Evolutionary conservation across 1,140 invertebrate genomes (phyloP).

Genomic region (Drosophila pruinosa): DNA sequence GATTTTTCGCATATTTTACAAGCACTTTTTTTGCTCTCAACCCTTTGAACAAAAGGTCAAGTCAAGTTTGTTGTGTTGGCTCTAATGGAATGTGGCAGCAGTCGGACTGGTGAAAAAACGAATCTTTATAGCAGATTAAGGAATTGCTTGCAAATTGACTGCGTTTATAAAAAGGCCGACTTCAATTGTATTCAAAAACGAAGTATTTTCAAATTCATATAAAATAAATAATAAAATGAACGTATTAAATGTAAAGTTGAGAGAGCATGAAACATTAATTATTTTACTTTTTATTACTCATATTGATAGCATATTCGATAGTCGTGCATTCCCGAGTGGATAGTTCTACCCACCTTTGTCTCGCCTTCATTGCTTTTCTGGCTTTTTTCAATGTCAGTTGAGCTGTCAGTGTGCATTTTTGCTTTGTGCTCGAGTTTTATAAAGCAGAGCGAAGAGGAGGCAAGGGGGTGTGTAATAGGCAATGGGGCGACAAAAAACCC

Average conservation of each 20-base stretch:
- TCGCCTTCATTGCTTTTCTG: slow-evolving; percentile 28
- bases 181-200: too few relatives aligned
- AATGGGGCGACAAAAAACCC: slow-evolving; percentile 46
- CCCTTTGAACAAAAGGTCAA: not conserved
- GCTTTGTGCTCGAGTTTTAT: slow-evolving; percentile 69
- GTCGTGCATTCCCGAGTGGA: not conserved
- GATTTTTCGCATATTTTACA: slow-evolving; percentile 31
- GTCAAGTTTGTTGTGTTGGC: not conserved
- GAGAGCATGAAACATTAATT: too few relatives aligned
- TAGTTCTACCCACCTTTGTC: not conserved
- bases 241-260: too few relatives aligned
- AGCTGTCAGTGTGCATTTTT: slow-evolving; percentile 79
- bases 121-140: too few relatives aligned
- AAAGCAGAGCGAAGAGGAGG: not conserved
- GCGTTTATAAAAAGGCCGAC: not conserved
- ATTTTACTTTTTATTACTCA: too few relatives aligned
- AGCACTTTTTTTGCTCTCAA: not conserved
- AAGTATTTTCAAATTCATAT: too few relatives aligned
- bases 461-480: not conserved
- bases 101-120: not conserved
- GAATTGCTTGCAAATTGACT: not conserved
- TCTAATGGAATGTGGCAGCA: not conserved
- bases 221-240: too few relatives aligned
- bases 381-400: slow-evolving; percentile 63
- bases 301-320: not conserved